A percentile compares a stretch with the other conserved stretches of the same genome.
phyloP scores from a whole-genome alignment of 92 coral and sea anemone genomes.

The Porites divaricata region DNA sequence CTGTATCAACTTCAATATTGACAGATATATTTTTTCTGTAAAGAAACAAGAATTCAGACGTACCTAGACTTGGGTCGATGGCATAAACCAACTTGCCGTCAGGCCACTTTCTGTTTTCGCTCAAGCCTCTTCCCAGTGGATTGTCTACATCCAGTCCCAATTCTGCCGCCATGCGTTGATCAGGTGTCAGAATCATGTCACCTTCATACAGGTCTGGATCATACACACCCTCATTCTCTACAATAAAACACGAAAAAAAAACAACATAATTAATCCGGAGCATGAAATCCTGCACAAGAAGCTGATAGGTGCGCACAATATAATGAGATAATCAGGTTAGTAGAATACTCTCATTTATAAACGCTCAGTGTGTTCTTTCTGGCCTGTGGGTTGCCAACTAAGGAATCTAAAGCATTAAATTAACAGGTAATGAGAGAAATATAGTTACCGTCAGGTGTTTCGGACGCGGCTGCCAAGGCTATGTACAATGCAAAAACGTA shows the following conservation, averaged over 20 bases:
- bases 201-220: conserved; percentile 84
- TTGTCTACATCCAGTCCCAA: conserved; percentile 71
- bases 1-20: too few species aligned
- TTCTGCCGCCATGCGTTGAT: conserved; percentile 68
- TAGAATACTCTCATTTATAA: too few species aligned
- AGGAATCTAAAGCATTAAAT: not conserved
- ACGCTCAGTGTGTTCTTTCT: too few species aligned
- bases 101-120: conserved; percentile 72
- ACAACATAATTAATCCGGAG: not conserved
- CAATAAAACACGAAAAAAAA: not conserved
- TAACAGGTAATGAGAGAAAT: too few species aligned
- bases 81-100: conserved; percentile 74
- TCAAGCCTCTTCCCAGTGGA: conserved; percentile 74
- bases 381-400: not conserved
- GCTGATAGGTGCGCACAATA: too few species aligned
- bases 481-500: conserved; percentile 23
- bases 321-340: too few species aligned
- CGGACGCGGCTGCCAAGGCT: conserved; percentile 24
- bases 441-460: conserved; percentile 51
- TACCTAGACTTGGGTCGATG: conserved; percentile 67
- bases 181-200: conserved; percentile 79
- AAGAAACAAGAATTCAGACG: not conserved
- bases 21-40: too few species aligned
- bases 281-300: too few species aligned
- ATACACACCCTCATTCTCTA: conserved; percentile 29